Evolutionary conservation across 2,797 vertebrate genomes (phyloP), one percentile per base, ranked within the genome.

Genomic region (Melanotaenia maccullochi): DNA sequence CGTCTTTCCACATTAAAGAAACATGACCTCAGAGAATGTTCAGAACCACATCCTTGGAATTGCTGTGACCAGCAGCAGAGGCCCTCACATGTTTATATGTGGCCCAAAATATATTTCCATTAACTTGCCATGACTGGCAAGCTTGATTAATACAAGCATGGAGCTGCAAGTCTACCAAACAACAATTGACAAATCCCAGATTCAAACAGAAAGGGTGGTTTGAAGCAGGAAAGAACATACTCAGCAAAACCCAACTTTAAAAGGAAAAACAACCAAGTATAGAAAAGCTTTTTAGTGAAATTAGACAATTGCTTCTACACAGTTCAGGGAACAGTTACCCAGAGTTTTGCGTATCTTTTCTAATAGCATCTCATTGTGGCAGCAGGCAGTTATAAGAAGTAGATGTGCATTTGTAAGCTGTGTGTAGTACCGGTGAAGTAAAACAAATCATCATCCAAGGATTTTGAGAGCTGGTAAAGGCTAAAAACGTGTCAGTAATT

Each of bases 1-100:
- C 87, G 82, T 70, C 72, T 90, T 91, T 91, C 91, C 88, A 78
- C 76, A 79, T 88, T 83, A 81, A 79, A 84, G 75, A 80, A 74
- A 87, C 73, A 71, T 13, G 38, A 84, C 74, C 78, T 54, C 7
- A n/a, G 33, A 78, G 49, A 71, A 72, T 60, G 59, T 75, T 80
- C 61, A 75, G 69, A 73, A 72, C 54, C 73, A 52, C 71, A 54
- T 84, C 78, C 73, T 13, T 18, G 22, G 74, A 89, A 83, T 71
- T 25, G 24, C 36, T 78, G n/a, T 55, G 65, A 76, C 83, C 79
- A 78, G 55, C 70, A 65, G 14, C 55, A 54, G 60, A 65, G 35
- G 20, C 66, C 30, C 38, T 73, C 32, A 0, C 49, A 60, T 67
- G 60, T 73, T 40, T 65, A 52, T 20, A 11, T 24, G 74, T 13